A percentile compares a stretch with the other conserved stretches of the same genome.
Evolutionary conservation across 2,888 invertebrate species (phyloP).

Genomic region (Limnephilus marmoratus): DNA sequence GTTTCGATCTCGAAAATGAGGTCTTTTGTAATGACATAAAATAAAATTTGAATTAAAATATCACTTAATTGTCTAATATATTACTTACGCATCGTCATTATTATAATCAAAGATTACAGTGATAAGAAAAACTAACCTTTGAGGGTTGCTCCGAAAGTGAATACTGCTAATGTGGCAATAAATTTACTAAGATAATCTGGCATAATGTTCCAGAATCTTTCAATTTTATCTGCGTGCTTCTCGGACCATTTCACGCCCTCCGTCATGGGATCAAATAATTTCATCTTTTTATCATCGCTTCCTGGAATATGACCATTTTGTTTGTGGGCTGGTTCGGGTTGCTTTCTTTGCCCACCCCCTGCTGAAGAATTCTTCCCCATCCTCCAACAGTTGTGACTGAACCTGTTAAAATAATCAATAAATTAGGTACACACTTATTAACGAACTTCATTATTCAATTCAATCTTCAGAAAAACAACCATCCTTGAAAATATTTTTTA

Average conservation of each 20-base stretch:
- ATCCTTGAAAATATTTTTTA: no score
- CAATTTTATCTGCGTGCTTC: constrained; percentile 76
- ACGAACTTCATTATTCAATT: not conserved
- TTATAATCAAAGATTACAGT: not conserved
- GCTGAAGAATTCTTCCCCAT: constrained; percentile 25
- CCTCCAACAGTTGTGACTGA: not conserved
- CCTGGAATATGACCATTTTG: constrained; percentile 15
- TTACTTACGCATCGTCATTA: not conserved
- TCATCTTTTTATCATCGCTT: constrained; percentile 34
- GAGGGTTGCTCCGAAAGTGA: constrained; percentile 80
- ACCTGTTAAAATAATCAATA: not conserved
- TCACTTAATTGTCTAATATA: no score
- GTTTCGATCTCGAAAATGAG: not conserved
- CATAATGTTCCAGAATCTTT: constrained; percentile 77
- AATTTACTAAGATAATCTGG: constrained; percentile 77
- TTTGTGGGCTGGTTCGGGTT: not conserved
- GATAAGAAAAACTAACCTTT: constrained; percentile 74
- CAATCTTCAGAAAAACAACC: no score
- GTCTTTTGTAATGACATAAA: not conserved
- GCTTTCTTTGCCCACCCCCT: not conserved
- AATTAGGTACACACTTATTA: not conserved
- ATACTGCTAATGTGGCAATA: constrained; percentile 79
- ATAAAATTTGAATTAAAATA: no score
- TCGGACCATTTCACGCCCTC: constrained; percentile 81
- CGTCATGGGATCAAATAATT: constrained; percentile 73